Conservation (phyloP, 2,888 invertebrate species). For the Meandrusa payeni region DNA sequence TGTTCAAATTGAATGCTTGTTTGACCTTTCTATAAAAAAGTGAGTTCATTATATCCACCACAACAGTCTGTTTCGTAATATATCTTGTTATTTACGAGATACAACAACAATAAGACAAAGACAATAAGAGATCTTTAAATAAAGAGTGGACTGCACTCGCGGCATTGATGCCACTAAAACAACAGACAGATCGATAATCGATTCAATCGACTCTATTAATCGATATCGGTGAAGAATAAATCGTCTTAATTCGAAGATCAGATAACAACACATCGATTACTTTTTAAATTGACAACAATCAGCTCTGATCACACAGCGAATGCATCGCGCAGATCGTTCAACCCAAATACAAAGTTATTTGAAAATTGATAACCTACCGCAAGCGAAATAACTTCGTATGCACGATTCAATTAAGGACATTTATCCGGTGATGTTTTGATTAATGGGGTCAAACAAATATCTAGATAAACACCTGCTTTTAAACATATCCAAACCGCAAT, state of each 20-base stretch:
- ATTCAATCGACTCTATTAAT: slow-evolving; percentile 20
- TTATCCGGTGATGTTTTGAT: slow-evolving; percentile 32
- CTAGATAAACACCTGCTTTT: slow-evolving; percentile 11
- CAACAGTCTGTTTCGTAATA: no score
- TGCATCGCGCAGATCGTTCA: slow-evolving; percentile 36
- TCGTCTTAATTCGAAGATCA: slow-evolving; percentile 18
- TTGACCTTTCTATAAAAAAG: no score
- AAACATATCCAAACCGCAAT: background rate
- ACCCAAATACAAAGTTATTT: slow-evolving; percentile 37
- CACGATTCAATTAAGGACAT: slow-evolving; percentile 34
- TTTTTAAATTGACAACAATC: slow-evolving; percentile 30
- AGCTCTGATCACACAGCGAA: slow-evolving; percentile 29
- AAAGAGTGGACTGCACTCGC: no score
- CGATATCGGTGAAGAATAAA: slow-evolving; percentile 14
- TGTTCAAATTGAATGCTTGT: no score
- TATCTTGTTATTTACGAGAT: no score
- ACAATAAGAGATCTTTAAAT: slow-evolving; percentile 5
- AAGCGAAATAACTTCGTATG: slow-evolving; percentile 29
- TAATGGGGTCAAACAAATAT: slow-evolving; percentile 26
- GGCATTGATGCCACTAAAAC: slow-evolving; percentile 2
- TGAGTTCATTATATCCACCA: no score
- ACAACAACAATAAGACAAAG: background rate
- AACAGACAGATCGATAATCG: slow-evolving; percentile 15
- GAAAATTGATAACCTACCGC: slow-evolving; percentile 32
- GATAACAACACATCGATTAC: slow-evolving; percentile 17